A percentile compares a stretch with the other conserved stretches of the same genome.
Evolutionary conservation across 2,797 vertebrate species (phyloP).

Genomic region (Bradypodion pumilum): DNA sequence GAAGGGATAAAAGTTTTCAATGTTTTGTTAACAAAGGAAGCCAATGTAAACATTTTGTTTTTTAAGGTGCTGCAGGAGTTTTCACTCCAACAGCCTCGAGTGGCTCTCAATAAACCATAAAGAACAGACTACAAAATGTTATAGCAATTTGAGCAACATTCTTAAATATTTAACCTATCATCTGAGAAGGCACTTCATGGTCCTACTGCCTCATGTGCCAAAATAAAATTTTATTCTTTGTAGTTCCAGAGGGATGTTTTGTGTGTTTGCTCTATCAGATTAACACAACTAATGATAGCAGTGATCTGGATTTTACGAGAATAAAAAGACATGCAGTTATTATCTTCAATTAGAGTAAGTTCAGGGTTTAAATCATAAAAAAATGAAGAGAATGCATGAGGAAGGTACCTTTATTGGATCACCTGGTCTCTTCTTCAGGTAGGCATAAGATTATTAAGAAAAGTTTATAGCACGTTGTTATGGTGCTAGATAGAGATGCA

Average conservation of each 20-base stretch:
- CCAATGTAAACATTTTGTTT: background rate
- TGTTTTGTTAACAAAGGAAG: too few species aligned
- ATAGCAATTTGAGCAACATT: background rate
- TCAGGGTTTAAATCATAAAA: conserved; percentile 54
- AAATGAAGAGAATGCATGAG: too few species aligned
- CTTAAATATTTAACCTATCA: background rate
- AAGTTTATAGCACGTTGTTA: too few species aligned
- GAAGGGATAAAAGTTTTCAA: too few species aligned
- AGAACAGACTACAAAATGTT: background rate
- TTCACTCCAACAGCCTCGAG: background rate
- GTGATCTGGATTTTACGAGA: background rate
- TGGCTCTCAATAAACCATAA: background rate
- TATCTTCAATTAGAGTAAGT: conserved; percentile 31
- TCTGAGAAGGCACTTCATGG: background rate
- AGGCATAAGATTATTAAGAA: too few species aligned
- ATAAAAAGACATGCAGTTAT: background rate
- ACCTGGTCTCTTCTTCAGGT: too few species aligned
- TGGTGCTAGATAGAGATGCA: too few species aligned
- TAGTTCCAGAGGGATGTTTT: background rate
- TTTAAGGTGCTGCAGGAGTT: background rate
- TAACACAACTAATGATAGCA: background rate
- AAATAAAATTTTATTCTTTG: background rate
- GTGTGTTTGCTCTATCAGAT: background rate
- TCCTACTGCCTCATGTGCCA: background rate
- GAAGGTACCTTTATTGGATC: too few species aligned